These are phyloP conservation scores for Lampris incognitus DNA, from an alignment of 2,113 vertebrate species.

Conservation along the genomic window DNA sequence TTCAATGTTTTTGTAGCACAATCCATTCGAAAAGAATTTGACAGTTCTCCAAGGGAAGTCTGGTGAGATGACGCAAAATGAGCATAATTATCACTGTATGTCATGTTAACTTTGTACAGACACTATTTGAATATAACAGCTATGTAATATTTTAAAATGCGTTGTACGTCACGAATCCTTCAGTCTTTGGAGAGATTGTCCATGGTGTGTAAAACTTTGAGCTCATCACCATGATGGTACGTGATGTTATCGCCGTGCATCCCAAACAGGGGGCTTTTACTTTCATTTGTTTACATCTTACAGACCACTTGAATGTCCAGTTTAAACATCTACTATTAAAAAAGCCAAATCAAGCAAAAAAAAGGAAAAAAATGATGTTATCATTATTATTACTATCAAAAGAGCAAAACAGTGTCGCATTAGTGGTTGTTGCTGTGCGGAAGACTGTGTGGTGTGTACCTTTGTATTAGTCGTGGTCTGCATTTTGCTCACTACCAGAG, in stretches of 20 bases:
- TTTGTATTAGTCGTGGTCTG: conserved; percentile 58
- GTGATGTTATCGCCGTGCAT: conserved; percentile 36
- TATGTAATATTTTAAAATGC: conserved; percentile 42
- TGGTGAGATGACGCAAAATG: conserved; percentile 20
- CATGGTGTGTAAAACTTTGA: conserved; percentile 47
- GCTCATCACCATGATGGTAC: conserved; percentile 24
- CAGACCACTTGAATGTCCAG: conserved; percentile 81
- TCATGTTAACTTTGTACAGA: conserved; percentile 44
- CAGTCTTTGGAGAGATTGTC: conserved; percentile 24
- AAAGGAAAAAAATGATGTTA: conserved; percentile 35
- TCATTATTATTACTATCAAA: conserved; percentile 55
- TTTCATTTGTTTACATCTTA: conserved; percentile 76
- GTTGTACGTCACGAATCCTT: conserved; percentile 20
- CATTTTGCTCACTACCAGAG: conserved; percentile 49
- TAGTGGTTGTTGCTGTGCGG: conserved; percentile 57
- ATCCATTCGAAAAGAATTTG: conserved; percentile 19
- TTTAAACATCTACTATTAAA: conserved; percentile 22
- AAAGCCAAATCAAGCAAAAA: conserved; percentile 53
- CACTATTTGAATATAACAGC: conserved; percentile 40
- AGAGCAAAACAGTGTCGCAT: conserved; percentile 48
- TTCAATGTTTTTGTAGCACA: conserved; percentile 61
- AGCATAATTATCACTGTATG: conserved; percentile 17
- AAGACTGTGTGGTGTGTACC: conserved; percentile 47
- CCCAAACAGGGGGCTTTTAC: conserved; percentile 15
- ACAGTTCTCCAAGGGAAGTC: conserved; percentile 3